Evolutionary conservation across 2,797 vertebrate genomes (phyloP), one percentile per base, ranked within the genome.

Genomic region (Cyclopterus lumpus): DNA sequence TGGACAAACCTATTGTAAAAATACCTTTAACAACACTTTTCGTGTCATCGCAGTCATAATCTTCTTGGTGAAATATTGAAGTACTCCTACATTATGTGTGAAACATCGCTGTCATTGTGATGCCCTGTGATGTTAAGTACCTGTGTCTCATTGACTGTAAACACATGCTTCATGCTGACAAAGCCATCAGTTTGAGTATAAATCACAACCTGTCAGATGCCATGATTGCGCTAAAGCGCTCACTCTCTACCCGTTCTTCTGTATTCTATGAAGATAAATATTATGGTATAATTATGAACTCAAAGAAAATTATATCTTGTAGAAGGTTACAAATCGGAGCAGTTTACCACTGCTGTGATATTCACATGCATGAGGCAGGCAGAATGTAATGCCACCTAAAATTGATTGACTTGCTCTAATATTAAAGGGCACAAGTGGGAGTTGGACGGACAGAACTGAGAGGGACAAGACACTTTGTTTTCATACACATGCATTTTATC

Each of bases 381-480:
- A 49, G 84, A 80, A 67, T 71, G 88, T 79, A 82, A 88, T 82
- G 80, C 67, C 71, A 73, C 75, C 79, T 71, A 82, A 88, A 89
- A 81, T 77, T 81, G 73, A 88, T 82, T 85, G 89, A 86, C 85
- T 90, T 53, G 76, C 34, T 69, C 71, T 64, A 86, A 70, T 79
- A 77, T 81, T 68, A 87, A 89, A 90, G 87, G 84, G 84, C 83
- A 89, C 48, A 79, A 68, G 83, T 88, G 79, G 86, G 86, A 90
- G 81, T 80, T 79, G 5, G 69, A 59, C n/a, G 49, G 78, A 59
- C 71, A 71, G 60, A 76, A 75, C 82, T 60, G 57, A 78, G 69
- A 86, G 75, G 68, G 75, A 82, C 67, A 40, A 71, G 79, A 82
- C 65, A 57, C 60, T 85, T 77, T 83, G 69, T 82, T 82, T 79